Base-by-base conservation (phyloP, 2,888 invertebrate genomes). In the Acronicta aceris region DNA sequence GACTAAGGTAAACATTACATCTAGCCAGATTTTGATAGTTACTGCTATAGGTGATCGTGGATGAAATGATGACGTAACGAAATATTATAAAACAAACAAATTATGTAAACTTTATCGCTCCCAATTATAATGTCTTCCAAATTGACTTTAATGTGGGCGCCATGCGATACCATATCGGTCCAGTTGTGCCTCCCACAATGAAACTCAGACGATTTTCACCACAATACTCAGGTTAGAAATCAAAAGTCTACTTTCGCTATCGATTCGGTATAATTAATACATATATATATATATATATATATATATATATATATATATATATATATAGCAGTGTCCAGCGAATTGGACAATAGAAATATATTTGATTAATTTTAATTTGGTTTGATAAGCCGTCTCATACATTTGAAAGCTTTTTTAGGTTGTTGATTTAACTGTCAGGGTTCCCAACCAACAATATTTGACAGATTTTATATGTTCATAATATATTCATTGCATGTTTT, bases 171-270 rank as follows among this genome's bases (percentile, higher is more conserved):
- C 65, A 58, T 76, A 66, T 66, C n/a, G 42, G 74, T 60, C 27
- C 13, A 42, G 48, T 62, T 46, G 40, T 40, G 8, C 71, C 63
- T 40, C 80, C 74, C 65, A 71, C 71, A 71, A 55, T 47, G 58
- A 38, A 41, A 53, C 53, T 48, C 12, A 21, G 12, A 52, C 47
- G 46, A 59, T 67, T 79, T 77, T 61, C 65, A 52, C 68, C 43
- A 51, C 47, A 76, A 76, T 69, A 77, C 80, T 86, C 79, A 73
- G 84, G 80, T 76, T 86, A 86, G 87, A 89, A 88, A 91, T 87
- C 80, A 88, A 87, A 76, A 87, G 81, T 84, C 73, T 69, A 86
- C 90, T 92, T 91, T 92, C 91, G 83, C 86, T 84, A 71, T 80
- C 79, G 60, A 77, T 61, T 73, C 43, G 48, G 54, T 58, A 53